phyloP scores from a whole-genome alignment of 2,113 vertebrate species.

The Sylvia atricapilla region DNA sequence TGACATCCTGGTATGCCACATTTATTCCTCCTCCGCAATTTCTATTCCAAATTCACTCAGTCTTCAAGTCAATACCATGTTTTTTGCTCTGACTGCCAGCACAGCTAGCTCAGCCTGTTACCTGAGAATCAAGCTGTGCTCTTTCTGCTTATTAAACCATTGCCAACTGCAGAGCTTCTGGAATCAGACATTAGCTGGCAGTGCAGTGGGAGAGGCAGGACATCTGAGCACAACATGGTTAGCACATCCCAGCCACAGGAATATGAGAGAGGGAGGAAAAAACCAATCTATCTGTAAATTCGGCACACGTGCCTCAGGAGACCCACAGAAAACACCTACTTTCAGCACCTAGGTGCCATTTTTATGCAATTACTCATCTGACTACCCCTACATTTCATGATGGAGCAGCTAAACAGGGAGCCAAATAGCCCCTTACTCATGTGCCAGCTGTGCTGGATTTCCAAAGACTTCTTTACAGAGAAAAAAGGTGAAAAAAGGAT shows the following conservation, averaged over 20 bases:
- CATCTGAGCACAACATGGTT: neutral
- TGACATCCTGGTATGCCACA: slow-evolving; percentile 46
- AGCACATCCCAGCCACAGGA: slow-evolving; percentile 18
- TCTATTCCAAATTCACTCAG: slow-evolving; percentile 60
- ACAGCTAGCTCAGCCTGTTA: slow-evolving; percentile 59
- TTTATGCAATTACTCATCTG: neutral
- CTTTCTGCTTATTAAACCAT: slow-evolving; percentile 66
- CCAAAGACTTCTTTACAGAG: neutral
- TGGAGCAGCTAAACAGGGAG: neutral
- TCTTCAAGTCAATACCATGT: slow-evolving; percentile 57
- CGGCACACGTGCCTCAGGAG: neutral
- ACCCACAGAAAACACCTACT: neutral
- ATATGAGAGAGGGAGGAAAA: neutral
- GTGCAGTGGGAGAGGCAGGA: slow-evolving; percentile 20
- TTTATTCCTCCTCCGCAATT: slow-evolving; percentile 57
- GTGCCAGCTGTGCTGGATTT: neutral
- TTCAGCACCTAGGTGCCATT: neutral
- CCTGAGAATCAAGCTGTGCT: slow-evolving; percentile 63
- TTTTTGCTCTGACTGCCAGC: slow-evolving; percentile 52
- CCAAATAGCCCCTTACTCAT: neutral
- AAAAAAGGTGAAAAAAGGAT: neutral
- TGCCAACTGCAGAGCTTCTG: slow-evolving; percentile 60
- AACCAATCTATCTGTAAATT: neutral
- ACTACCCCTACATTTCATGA: neutral
- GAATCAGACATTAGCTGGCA: slow-evolving; percentile 45